phyloP scores from a whole-genome alignment of 1,140 invertebrate species.

The Liolophura sinensis region DNA sequence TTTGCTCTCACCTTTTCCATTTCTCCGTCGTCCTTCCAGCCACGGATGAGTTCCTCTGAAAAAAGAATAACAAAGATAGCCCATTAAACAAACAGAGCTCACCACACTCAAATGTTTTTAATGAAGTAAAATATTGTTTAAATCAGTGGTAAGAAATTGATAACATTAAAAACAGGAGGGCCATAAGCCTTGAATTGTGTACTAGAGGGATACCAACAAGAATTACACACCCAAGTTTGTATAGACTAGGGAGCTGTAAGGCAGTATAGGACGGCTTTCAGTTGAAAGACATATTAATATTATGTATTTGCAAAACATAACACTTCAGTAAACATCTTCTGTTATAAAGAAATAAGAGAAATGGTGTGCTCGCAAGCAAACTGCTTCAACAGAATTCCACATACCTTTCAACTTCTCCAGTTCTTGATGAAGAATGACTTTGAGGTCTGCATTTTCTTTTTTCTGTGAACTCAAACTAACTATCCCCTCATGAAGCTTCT shows the following conservation, averaged over 20 bases:
- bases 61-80: constrained; percentile 10
- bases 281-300: too few species aligned
- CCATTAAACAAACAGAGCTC: background rate
- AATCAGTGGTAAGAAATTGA: background rate
- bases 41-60: constrained; percentile 33
- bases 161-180: background rate
- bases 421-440: constrained; percentile 20
- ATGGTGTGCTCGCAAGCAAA: background rate
- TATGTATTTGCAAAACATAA: too few species aligned
- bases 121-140: background rate
- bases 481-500: constrained; percentile 35
- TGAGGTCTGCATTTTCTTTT: constrained; percentile 38
- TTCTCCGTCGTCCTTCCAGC: constrained; percentile 36
- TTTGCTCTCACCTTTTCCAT: constrained; percentile 34
- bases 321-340: background rate
- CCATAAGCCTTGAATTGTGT: background rate
- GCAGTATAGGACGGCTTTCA: too few species aligned
- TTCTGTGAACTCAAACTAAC: constrained; percentile 34
- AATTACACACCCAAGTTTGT: too few species aligned
- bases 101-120: too few species aligned
- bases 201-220: too few species aligned
- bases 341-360: background rate
- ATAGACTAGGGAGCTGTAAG: too few species aligned
- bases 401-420: constrained; percentile 37
- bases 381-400: too few species aligned